phyloP scores from a whole-genome alignment of 2,797 vertebrate genomes.

The Peromyscus nudipes region DNA sequence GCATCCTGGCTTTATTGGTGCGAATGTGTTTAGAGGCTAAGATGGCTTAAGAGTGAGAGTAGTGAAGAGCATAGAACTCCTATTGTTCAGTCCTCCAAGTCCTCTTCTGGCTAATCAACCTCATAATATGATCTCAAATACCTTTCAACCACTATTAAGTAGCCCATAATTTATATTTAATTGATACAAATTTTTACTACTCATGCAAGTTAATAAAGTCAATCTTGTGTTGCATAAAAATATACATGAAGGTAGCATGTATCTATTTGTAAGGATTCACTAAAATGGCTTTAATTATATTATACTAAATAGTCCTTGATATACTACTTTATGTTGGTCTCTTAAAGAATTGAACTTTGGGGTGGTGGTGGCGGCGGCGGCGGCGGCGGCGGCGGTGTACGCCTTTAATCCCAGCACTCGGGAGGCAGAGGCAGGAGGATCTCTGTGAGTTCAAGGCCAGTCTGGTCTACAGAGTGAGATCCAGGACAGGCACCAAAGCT shows the following conservation, averaged over 20 bases:
- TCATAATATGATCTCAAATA: constrained; percentile 50
- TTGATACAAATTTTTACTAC: constrained; percentile 31
- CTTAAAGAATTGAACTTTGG: neutral
- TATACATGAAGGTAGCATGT: constrained; percentile 31
- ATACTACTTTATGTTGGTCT: neutral
- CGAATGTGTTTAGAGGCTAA: neutral
- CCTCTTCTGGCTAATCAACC: constrained; percentile 20
- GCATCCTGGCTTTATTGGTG: neutral
- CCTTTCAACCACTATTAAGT: constrained; percentile 9
- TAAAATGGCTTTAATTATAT: constrained; percentile 12
- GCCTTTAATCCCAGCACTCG: too few species aligned
- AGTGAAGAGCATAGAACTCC: neutral
- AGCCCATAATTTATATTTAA: neutral
- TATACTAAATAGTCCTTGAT: neutral
- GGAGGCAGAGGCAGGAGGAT: too few species aligned
- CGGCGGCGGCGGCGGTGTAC: too few species aligned
- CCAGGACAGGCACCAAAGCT: too few species aligned
- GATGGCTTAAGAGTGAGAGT: neutral
- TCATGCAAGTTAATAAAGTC: constrained; percentile 11
- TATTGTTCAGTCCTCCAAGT: constrained; percentile 6
- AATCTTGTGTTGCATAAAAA: constrained; percentile 51
- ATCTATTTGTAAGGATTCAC: constrained; percentile 18
- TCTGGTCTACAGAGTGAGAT: too few species aligned
- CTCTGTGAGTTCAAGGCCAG: too few species aligned
- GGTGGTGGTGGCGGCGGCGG: too few species aligned